Conservation (phyloP, 2,888 invertebrate species). For the Amblyjoppa fuscipennis region DNA sequence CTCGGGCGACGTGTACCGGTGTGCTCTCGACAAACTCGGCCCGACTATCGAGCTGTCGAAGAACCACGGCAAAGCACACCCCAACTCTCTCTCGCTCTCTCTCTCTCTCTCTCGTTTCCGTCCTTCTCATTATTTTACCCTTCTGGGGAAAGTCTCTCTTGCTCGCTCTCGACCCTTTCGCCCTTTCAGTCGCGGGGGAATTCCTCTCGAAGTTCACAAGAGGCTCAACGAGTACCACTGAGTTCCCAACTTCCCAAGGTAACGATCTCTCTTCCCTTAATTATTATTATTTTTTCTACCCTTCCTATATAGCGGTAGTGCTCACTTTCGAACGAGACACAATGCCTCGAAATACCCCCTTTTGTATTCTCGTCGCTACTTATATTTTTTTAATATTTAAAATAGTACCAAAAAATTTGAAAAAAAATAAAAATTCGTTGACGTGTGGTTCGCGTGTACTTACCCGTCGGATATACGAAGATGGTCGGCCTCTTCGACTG, state of each 20-base stretch:
- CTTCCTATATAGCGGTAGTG: not conserved
- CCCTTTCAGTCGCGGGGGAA: conserved; percentile 30
- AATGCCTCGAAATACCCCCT: not conserved
- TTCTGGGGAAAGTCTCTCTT: not conserved
- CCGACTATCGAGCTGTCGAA: conserved; percentile 34
- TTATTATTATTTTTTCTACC: not conserved
- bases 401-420: not conserved
- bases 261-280: conserved; percentile 4
- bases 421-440: not conserved
- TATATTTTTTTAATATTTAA: conserved; percentile 21
- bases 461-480: conserved; percentile 91
- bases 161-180: conserved; percentile 4
- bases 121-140: not conserved
- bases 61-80: conserved; percentile 13
- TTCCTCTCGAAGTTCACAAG: conserved; percentile 1
- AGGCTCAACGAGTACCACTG: not conserved
- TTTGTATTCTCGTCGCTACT: conserved; percentile 4
- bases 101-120: not conserved
- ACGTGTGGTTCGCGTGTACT: conserved; percentile 70
- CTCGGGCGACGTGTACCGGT: not conserved
- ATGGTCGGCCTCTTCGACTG: conserved; percentile 91
- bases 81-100: not conserved
- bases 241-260: not conserved
- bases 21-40: conserved; percentile 26
- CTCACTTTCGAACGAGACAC: not conserved